Base-by-base conservation (phyloP, 2,888 invertebrate genomes). In the Tribolium freemani region DNA sequence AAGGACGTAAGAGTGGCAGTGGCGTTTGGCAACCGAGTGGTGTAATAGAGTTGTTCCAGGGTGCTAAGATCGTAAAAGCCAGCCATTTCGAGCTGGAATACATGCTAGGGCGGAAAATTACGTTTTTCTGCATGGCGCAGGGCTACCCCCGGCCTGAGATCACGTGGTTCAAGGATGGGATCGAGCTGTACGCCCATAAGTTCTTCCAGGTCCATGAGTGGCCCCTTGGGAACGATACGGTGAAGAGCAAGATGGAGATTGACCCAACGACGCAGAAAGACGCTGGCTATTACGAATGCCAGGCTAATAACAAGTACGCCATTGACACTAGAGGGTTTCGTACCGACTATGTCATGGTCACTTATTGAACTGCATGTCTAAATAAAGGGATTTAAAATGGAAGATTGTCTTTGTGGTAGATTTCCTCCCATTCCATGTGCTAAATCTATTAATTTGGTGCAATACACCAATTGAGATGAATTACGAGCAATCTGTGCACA, bases 121-220 rank as follows among this genome's bases (percentile, higher is more conserved):
- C 92, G 3, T 92, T 94, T 82, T 91, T 93, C 82, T 94, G 93
- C 81, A 91, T 92, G 88, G 93, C 93, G 0, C 88, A 88, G 80
- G 93, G 93, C 45, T 88, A 89, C 69, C 93, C 93, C 0, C 85
- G 93, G 70, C 93, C 93, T 0, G 91, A 92, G 84, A 92, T 94
- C 66, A 93, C 92, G 31, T 94, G 93, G 93, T 91, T 91, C 80
- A 93, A 93, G 83, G 93, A 94, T 82, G 93, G 93, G 2, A 91
- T 93, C 50, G 93, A 94, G 83, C 84, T 93, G n/a, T 92, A 91
- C 76, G 90, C 91, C 50, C 92, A 93, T 80, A 90, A 89, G 80
- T 92, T 91, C 83, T 91, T 92, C 76, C 92, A 92, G 88, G 92
- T 91, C 85, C 91, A 92, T 80, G 92, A 92, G 84, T 92, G 91